Conservation (phyloP, 64 coral and sea anemone genomes). For the Catalaphyllia jardinei region DNA sequence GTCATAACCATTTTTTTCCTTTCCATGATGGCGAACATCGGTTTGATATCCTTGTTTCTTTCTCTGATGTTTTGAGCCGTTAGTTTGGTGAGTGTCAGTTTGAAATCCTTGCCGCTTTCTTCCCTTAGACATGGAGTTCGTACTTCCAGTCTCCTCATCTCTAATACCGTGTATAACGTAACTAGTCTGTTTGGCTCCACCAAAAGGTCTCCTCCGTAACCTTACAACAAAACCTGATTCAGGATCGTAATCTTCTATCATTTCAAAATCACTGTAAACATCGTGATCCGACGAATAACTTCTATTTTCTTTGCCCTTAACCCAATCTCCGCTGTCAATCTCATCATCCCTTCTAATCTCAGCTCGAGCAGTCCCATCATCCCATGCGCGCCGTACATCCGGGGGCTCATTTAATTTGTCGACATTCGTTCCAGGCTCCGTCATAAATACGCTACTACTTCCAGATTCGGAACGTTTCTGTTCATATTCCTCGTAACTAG, state of each 20-base stretch:
- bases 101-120: background rate
- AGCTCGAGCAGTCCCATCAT: background rate
- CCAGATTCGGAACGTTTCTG: conserved; percentile 2
- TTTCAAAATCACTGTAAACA: conserved; percentile 20
- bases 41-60: background rate
- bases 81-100: background rate
- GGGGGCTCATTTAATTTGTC: conserved; percentile 13
- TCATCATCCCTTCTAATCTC: background rate
- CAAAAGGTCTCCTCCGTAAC: conserved; percentile 8
- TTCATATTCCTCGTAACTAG: background rate
- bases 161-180: conserved; percentile 21
- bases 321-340: background rate
- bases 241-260: conserved; percentile 65
- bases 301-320: background rate
- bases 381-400: conserved; percentile 33
- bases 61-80: background rate
- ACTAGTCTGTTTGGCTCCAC: background rate
- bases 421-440: conserved; percentile 31
- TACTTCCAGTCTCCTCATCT: background rate
- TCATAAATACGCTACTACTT: conserved; percentile 23
- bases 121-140: background rate
- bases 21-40: background rate
- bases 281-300: background rate
- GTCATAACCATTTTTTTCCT: background rate
- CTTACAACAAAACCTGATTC: conserved; percentile 45